Percentiles rank a stretch among this genome's conserved stretches.
Evolutionary conservation across 2,797 vertebrate genomes (phyloP).

Genomic region (Eurystomus glaucurus): DNA sequence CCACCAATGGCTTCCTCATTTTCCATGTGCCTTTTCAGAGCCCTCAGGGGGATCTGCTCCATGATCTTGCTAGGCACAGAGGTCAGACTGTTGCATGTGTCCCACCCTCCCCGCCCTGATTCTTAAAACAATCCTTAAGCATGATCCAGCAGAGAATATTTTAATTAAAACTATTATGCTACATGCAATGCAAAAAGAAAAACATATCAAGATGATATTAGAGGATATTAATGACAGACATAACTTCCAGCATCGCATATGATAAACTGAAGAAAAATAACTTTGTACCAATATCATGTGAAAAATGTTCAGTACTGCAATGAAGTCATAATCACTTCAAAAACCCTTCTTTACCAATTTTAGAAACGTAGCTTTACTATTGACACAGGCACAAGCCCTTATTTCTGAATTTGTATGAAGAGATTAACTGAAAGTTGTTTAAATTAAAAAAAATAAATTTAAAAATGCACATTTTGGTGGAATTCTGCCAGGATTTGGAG

Average conservation of each 20-base stretch:
- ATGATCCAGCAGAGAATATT: neutral
- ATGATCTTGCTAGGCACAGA: no score
- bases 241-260: neutral
- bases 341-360: neutral
- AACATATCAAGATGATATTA: neutral
- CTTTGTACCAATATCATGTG: accelerated
- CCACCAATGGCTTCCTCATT: no score
- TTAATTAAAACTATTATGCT: neutral
- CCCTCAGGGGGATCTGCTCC: no score
- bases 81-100: accelerated
- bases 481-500: neutral
- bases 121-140: neutral
- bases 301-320: neutral
- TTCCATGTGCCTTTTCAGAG: no score
- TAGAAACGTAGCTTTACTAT: neutral
- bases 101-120: neutral
- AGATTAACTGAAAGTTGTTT: neutral
- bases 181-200: neutral
- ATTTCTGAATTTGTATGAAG: neutral
- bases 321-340: neutral
- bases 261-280: neutral
- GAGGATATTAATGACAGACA: neutral
- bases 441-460: neutral
- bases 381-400: neutral
- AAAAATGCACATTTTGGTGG: neutral